These are phyloP conservation scores for Octodonta nipae DNA, from an alignment of 2,888 invertebrate genomes.

Conservation along the genomic window DNA sequence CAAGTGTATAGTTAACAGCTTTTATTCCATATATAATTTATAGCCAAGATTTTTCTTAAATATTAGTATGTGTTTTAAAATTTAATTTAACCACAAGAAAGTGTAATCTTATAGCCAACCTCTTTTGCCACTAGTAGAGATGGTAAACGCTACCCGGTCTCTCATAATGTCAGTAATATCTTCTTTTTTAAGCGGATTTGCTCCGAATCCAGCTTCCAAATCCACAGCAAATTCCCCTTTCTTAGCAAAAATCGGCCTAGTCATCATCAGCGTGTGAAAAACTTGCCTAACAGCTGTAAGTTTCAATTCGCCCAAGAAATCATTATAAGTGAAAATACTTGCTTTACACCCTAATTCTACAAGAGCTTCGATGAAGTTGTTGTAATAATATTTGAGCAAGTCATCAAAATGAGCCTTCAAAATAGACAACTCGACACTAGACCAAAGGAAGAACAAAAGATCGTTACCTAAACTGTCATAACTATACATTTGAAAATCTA, in stretches of 20 bases:
- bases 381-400: constrained; percentile 38
- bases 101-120: too few species aligned
- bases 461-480: constrained; percentile 40
- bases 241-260: neutral
- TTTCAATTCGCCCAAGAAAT: neutral
- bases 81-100: too few species aligned
- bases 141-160: too few species aligned
- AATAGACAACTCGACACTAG: constrained; percentile 35
- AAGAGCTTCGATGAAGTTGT: constrained; percentile 30
- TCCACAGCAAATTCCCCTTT: neutral
- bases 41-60: too few species aligned
- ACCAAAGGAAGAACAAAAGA: constrained; percentile 40
- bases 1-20: too few species aligned
- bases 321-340: neutral
- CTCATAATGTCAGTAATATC: too few species aligned
- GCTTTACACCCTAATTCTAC: neutral
- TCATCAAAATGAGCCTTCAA: constrained; percentile 33
- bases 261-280: neutral
- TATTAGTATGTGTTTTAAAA: too few species aligned
- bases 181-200: too few species aligned
- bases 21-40: too few species aligned
- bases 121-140: too few species aligned
- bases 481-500: constrained; percentile 44
- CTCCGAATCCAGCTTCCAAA: neutral
- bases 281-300: neutral